These are phyloP conservation scores for Phlogophora meticulosa DNA, from an alignment of 2,888 invertebrate genomes.

Conservation along the genomic window DNA sequence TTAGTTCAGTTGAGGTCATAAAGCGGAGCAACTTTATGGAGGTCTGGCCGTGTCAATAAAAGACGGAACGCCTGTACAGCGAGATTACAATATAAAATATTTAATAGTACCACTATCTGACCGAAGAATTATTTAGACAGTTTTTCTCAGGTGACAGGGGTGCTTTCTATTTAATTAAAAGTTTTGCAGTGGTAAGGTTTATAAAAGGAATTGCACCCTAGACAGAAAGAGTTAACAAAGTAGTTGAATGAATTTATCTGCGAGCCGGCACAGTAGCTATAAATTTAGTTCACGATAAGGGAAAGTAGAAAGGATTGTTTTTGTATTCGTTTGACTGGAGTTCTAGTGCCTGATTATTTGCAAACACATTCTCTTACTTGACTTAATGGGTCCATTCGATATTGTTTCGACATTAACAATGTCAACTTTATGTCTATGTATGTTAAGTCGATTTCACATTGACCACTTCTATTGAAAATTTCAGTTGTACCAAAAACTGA, in stretches of 20 bases:
- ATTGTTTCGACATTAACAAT: too few species aligned
- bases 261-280: background rate
- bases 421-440: too few species aligned
- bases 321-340: background rate
- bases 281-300: background rate
- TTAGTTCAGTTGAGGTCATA: constrained; percentile 70
- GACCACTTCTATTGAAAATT: too few species aligned
- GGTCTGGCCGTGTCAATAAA: constrained; percentile 75
- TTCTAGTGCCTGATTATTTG: background rate
- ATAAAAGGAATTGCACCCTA: constrained; percentile 37
- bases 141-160: constrained; percentile 58
- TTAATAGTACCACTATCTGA: constrained; percentile 69
- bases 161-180: constrained; percentile 60
- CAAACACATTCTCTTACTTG: background rate
- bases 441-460: too few species aligned
- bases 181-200: constrained; percentile 37
- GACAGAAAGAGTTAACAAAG: constrained; percentile 19
- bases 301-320: background rate
- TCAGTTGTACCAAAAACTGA: too few species aligned
- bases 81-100: constrained; percentile 80
- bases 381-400: background rate
- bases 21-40: constrained; percentile 78
- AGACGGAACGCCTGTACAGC: constrained; percentile 64
- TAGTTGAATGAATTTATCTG: constrained; percentile 25
- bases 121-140: constrained; percentile 66